Base-by-base conservation (phyloP, 1,140 invertebrate genomes). In the Lethrus apterus region DNA sequence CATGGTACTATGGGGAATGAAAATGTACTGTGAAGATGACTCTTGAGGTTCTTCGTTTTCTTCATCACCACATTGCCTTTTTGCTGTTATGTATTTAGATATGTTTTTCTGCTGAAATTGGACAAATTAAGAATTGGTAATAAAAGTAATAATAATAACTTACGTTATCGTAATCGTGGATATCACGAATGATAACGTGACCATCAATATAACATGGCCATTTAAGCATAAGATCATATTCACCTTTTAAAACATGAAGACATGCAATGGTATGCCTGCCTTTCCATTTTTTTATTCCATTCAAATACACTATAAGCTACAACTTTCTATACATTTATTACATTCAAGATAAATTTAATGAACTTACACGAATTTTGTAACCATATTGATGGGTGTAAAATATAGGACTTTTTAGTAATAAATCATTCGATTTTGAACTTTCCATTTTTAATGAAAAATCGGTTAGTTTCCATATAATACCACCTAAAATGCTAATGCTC, bases 271-370 rank as follows among this genome's bases (percentile, higher is more conserved):
- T 57, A 54, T 85, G 78, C 0, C 82, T 72, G 0, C 79, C 81
- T 55, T 76, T 80, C 82, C 82, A 84, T 46, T 80, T 80, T 3
- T 81, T 81, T 20, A 80, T 72, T 5, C 82, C 82, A 54, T 86
- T 85, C 13, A 84, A 54, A 57, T 77, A 75, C 3, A 83, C 61
- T 49, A 83, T 74, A 15, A 82, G 66, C 78, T 81, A 51, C 2
- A 65, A 62, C 23, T 42, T 13, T 32, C 5, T 26, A 11, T 29
- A 26, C 24, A 14, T 40, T 18, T 8, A 5, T 40, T 40, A 21
- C 10, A 40, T 34, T 34, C 19, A 11, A 5, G 18, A 40, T 14
- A n/a, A 2, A 21, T 18, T 40, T 20, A 40, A 40, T 40, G 14
- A n/a, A 63, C 60, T 67, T 70, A 81, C 79, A 62, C 80, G 73